Base-by-base conservation (phyloP, 1,140 invertebrate genomes). In the Batillaria attramentaria region DNA sequence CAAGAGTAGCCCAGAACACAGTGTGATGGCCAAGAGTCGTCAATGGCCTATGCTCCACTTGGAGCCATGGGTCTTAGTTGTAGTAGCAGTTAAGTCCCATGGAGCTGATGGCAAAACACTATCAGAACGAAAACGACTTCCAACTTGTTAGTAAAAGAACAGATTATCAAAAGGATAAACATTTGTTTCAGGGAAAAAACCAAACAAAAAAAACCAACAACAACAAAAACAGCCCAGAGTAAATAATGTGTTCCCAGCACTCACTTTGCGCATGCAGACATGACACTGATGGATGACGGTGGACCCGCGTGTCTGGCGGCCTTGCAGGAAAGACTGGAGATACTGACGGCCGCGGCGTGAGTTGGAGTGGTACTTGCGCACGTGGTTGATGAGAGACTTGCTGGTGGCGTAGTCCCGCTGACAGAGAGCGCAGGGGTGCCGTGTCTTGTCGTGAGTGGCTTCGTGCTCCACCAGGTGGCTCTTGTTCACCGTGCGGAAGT, bases 211-310 rank as follows among this genome's bases (percentile, higher is more conserved):
- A n/a, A n/a, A n/a, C 46, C 66, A 69, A 16, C 8, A 41, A 24
- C 6, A 41, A 5, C 39, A 69, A 35, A 5, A 35, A 35, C 28
- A 66, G 16, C 33, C 31, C 39, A 66, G 10, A 13, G 31, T 5
- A 69, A 13, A 69, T 24, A 41, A 41, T 41, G 20, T 20, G 20
- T 13, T 3, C 43, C 33, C 10, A 10, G 2, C 10, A 3, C 72
- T 42, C 4, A 75, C 73, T 57, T 91, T 91, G 5, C 90, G 75
- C 74, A 91, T 90, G 82, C 90, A 91, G 8, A 91, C 87, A 78
- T 91, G 90, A 80, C 90, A 91, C 82, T 90, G 87, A 79, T 91
- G 89, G 37, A 91, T 87, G 20, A 91, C 80, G 1, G 88, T 87
- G 46, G 77, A 78, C 1, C 82, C 82, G n/a, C 77, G 76, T 28